Base-by-base conservation (phyloP, 2,888 invertebrate genomes). In the Eupeodes luniger region DNA sequence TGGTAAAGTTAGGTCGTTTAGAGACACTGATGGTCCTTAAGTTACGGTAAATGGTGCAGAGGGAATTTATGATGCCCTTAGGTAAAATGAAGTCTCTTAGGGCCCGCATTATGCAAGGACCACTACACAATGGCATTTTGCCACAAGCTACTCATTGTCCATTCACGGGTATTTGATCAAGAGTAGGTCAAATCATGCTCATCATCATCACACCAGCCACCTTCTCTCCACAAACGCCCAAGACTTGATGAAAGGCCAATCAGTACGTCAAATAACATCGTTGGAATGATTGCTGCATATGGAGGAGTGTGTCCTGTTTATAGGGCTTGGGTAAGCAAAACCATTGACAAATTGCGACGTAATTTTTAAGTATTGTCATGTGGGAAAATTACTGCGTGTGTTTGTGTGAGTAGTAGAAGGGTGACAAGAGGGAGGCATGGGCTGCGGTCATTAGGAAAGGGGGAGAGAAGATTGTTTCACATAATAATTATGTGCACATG, bases 1-100 rank as follows among this genome's bases (percentile, higher is more conserved):
- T 59, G 75, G 75, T 27, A 27, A 78, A 69, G 81, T 81, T 85
- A 57, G 82, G 82, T 85, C 81, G 72, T 78, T 81, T 77, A 11
- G 77, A 66, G 49, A 67, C 64, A 62, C 12, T 12, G 64, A 44
- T 57, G 49, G 49, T 16, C 47, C 44, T 67, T 59, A 67, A 34
- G 67, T 19, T 66, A 14, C 12, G 47, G 14, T 6, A 27, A 67
- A 51, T 16, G 27, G 27, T 27, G 27, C 27, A 27, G 27, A 27
- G 27, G 27, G 27, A 27, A 27, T 27, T 27, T 27, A 27, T 27
- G 55, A 34, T 40, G 40, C 59, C 47, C 44, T 44, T 2, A 57
- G 57, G 70, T 47, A n/a, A 57, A 72, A 27, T 47, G n/a, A 57
- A 72, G 44, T 47, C 57, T 19, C 27, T 40, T 69, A 27, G 70